Evolutionary conservation across 1,140 invertebrate genomes (phyloP), one percentile per base, ranked within the genome.

Genomic region (Drosophila lowei): DNA sequence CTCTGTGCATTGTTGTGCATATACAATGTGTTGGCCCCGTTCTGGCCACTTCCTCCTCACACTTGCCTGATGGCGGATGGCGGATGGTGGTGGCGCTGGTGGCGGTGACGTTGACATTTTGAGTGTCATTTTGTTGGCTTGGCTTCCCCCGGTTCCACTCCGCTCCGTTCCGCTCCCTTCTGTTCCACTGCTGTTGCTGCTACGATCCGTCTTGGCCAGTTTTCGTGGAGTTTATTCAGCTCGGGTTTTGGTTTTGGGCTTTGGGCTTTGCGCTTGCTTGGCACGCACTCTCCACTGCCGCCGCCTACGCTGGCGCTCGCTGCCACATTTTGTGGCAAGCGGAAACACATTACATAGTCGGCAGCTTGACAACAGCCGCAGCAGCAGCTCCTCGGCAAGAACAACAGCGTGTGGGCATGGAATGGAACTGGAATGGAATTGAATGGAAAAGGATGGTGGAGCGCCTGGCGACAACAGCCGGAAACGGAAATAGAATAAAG

Each of bases 401-500:
- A 57, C 54, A 57, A 57, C 15, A 46, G 28, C 42, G 15, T 34
- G 30, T 11, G 30, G 30, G n/a, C 3, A 7, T 9, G 15, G 6
- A 9, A 7, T 9, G 28, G 60, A 5, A 38, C 8, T 13, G 21
- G 38, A 38, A 5, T 9, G 28, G 60, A 5, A 38, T 30, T 0
- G 41, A 46, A 15, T 28, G 49, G 44, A 30, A 30, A 30, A 1
- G 7, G 16, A 6, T 13, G 4, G 41, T 0, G 1, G 13, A 58
- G 47, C 47, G 59, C 44, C 62, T 77, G 79, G 77, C 80, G 81
- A 85, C 67, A 86, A 85, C 77, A 85, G 81, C 67, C 77, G 80
- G 80, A 85, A 85, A 85, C 80, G 80, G 80, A 85, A 85, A 85
- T 85, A 85, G 80, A 85, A 86, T 85, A 85, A 85, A 85, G 81